Evolutionary conservation across 2,888 invertebrate genomes (phyloP).

Genomic region (Rhingia rostrata): DNA sequence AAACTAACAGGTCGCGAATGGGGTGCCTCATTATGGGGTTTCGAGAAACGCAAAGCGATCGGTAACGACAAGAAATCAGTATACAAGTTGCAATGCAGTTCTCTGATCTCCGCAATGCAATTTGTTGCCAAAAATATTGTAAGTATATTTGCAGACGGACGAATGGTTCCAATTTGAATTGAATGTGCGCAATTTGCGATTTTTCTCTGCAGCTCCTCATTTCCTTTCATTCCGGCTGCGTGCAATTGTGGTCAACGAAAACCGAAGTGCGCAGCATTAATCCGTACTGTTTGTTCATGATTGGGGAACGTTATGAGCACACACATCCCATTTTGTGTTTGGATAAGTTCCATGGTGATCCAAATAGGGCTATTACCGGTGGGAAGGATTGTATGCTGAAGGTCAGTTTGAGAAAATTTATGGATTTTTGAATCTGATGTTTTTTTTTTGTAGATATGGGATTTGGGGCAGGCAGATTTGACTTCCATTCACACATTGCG

Average conservation of each 20-base stretch:
- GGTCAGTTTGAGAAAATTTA: conserved; percentile 71
- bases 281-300: conserved; percentile 79
- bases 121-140: conserved; percentile 79
- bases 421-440: neutral
- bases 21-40: conserved; percentile 81
- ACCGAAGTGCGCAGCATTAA: conserved; percentile 77
- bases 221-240: conserved; percentile 78
- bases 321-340: conserved; percentile 79
- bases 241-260: conserved; percentile 82
- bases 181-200: neutral
- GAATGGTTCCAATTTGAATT: neutral
- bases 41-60: conserved; percentile 75
- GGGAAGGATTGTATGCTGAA: conserved; percentile 79
- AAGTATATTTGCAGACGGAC: conserved; percentile 49
- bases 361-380: conserved; percentile 78
- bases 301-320: conserved; percentile 80
- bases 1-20: conserved; percentile 80
- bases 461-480: conserved; percentile 80
- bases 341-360: conserved; percentile 77
- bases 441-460: conserved; percentile 79
- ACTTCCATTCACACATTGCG: conserved; percentile 74
- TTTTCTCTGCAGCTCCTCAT: conserved; percentile 76
- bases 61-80: conserved; percentile 75
- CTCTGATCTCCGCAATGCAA: conserved; percentile 79
- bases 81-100: conserved; percentile 78